Evolutionary conservation across 2,797 vertebrate species (phyloP).

Genomic region (Alectoris magna): DNA sequence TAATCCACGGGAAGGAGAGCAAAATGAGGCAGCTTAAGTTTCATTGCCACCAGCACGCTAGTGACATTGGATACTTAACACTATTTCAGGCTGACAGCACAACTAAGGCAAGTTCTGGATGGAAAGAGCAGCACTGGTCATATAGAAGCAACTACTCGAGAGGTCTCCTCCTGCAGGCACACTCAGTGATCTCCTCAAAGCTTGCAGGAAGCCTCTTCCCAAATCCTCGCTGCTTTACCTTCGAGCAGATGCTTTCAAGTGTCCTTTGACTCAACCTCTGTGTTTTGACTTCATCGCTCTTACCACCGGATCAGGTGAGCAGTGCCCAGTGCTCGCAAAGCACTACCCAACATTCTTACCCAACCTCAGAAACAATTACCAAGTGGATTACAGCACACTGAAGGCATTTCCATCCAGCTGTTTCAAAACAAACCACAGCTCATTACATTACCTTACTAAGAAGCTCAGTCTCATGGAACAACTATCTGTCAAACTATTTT

Average conservation of each 20-base stretch:
- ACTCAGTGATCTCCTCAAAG: neutral
- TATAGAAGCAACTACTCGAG: neutral
- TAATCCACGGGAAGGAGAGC: neutral
- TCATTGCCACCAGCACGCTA: neutral
- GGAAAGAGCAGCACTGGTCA: neutral
- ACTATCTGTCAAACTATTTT: neutral
- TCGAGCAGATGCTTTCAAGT: neutral
- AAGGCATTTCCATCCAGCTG: neutral
- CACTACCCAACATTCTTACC: neutral
- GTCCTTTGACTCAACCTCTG: neutral
- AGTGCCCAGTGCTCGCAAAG: rapidly evolving
- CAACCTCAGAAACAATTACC: neutral
- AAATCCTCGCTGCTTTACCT: neutral
- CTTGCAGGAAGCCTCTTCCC: rapidly evolving
- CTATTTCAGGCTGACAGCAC: neutral
- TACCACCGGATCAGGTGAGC: neutral
- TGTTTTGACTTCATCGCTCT: neutral
- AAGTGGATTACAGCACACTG: neutral
- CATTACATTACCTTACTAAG: neutral
- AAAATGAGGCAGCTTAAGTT: neutral
- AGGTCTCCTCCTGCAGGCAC: neutral
- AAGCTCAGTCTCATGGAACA: neutral
- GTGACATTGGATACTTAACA: neutral
- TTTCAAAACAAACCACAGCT: neutral
- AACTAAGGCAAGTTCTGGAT: neutral